Base-by-base conservation (phyloP, 2,113 vertebrate genomes). In the mouse (Mus musculus) region DNA sequence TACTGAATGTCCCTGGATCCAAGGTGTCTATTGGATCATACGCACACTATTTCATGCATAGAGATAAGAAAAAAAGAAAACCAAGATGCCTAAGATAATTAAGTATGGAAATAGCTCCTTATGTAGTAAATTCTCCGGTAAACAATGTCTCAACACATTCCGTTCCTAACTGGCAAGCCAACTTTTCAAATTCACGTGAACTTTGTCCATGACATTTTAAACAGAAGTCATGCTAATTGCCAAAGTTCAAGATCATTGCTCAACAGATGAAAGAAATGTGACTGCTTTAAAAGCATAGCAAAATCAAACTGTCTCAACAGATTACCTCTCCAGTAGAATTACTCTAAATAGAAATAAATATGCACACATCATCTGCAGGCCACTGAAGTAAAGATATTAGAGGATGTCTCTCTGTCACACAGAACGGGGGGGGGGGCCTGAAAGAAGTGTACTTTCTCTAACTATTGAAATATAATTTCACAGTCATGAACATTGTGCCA, bases 171-270 rank as follows among this genome's bases (percentile, higher is more conserved):
- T 96, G 69, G 22, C 52, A 91, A 88, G 26, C 49, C 39, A 67
- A 78, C n/a, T 17, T 84, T 82, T 14, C 59, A 93, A 95, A 92
- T 73, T 93, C 77, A 90, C 22, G 12, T 75, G 72, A 85, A 81
- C 88, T 76, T 76, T 85, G 46, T 76, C 73, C 14, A 39, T 88
- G 82, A 95, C 56, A 24, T 80, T 75, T 89, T 63, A 96, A 95
- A 85, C 33, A 30, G n/a, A 90, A 96, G 76, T 87, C 13, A 61
- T 88, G 80, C 86, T 95, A 95, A 96, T 69, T 95, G 75, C 4
- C 91, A 54, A 89, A 90, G 94, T 89, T 97, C 10, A 93, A 86
- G 95, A 96, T 91, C 59, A 0, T 85, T 94, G 72, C 49, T 93
- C 84, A 85, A 88, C 17, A 90, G 84, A 80, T 90, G 75, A 97